Evolutionary conservation across 1,140 invertebrate genomes (phyloP).

Genomic region (Eupristina koningsbergeri): DNA sequence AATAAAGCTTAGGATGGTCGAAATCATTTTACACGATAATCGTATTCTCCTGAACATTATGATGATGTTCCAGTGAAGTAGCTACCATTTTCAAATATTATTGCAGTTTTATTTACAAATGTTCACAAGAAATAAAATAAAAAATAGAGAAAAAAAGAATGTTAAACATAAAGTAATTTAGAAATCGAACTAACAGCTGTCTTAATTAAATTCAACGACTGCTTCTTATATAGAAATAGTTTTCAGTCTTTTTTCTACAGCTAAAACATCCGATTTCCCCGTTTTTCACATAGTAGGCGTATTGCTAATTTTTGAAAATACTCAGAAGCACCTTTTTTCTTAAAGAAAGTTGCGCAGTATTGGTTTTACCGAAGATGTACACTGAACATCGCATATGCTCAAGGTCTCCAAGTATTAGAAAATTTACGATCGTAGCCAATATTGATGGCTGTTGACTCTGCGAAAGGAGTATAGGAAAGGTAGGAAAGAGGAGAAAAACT

Average conservation of each 20-base stretch:
- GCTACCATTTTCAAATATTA: background rate
- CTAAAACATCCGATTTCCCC: background rate
- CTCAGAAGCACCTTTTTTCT: background rate
- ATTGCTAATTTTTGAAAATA: background rate
- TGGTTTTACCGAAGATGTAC: background rate
- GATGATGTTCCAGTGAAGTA: too few species aligned
- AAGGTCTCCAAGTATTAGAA: conserved; percentile 22
- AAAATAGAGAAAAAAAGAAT: background rate
- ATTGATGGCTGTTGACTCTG: conserved; percentile 37
- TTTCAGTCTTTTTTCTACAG: background rate
- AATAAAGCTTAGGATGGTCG: too few species aligned
- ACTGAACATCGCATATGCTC: background rate
- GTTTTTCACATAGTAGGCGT: background rate
- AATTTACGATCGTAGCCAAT: conserved; percentile 47
- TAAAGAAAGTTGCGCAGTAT: conserved; percentile 33
- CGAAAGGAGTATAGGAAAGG: conserved; percentile 34
- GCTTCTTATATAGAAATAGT: background rate
- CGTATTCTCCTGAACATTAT: too few species aligned
- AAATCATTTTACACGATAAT: too few species aligned
- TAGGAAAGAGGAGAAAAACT: too few species aligned
- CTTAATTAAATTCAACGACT: background rate
- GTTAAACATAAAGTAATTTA: background rate
- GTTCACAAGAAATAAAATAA: background rate
- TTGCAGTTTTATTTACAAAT: background rate
- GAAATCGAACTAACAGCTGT: background rate